Percentiles rank a stretch among this genome's conserved stretches.
phyloP scores from a whole-genome alignment of 2,113 vertebrate genomes.

The Oryzias javanicus region DNA sequence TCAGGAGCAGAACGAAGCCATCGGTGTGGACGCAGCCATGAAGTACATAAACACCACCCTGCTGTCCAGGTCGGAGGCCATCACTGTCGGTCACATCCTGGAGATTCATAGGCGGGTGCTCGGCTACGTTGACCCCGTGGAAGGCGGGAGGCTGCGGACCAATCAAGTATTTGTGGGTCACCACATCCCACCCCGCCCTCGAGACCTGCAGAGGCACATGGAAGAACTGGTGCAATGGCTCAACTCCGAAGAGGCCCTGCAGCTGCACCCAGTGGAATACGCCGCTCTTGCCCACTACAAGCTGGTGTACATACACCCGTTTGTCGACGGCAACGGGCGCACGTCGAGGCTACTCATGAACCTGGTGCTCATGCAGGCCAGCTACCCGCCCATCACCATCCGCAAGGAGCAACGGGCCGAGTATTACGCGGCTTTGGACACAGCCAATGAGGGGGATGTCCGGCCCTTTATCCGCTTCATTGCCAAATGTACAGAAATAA shows the following conservation, averaged over 20 bases:
- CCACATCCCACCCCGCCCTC: constrained; percentile 90
- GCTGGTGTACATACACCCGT: constrained; percentile 94
- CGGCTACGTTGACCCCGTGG: constrained; percentile 91
- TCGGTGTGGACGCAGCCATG: constrained; percentile 92
- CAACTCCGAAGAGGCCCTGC: constrained; percentile 89
- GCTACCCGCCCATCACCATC: constrained; percentile 92
- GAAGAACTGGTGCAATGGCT: constrained; percentile 93
- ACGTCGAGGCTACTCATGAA: constrained; percentile 95
- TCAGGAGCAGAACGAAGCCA: constrained; percentile 95
- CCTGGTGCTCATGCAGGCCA: constrained; percentile 92
- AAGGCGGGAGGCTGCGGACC: constrained; percentile 86
- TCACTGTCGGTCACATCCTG: constrained; percentile 81
- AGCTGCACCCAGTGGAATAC: constrained; percentile 92
- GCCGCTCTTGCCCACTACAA: constrained; percentile 95
- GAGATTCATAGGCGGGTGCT: constrained; percentile 93
- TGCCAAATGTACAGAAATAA: constrained; percentile 92
- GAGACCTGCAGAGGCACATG: constrained; percentile 89
- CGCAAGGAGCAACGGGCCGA: constrained; percentile 92
- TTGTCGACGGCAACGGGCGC: constrained; percentile 92
- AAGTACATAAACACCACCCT: constrained; percentile 92
- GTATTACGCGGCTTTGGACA: constrained; percentile 88
- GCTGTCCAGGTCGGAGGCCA: constrained; percentile 81
- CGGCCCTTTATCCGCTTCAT: constrained; percentile 97
- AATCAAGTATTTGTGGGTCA: constrained; percentile 95
- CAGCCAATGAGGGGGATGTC: constrained; percentile 93